Evolutionary conservation across 1,140 invertebrate species (phyloP).

Genomic region (Frieseomelitta varia): DNA sequence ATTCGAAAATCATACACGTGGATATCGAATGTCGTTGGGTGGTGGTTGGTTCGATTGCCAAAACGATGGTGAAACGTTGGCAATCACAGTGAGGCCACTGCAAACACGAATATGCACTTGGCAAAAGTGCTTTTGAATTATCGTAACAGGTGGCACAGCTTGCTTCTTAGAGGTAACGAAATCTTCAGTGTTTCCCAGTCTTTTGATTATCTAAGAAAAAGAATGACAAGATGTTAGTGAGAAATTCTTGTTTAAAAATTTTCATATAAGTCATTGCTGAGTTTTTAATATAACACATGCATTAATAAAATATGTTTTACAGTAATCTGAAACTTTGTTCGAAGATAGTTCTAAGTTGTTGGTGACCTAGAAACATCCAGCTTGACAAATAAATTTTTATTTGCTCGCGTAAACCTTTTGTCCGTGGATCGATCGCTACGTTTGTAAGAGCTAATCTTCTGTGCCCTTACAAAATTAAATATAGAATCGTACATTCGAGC

Average conservation of each 20-base stretch:
- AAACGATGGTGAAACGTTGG: constrained; percentile 16
- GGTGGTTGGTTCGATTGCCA: neutral
- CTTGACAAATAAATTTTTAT: neutral
- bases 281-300: too few relatives aligned
- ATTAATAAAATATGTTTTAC: too few relatives aligned
- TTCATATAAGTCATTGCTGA: too few relatives aligned
- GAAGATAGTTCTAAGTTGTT: too few relatives aligned
- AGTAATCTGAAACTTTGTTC: too few relatives aligned
- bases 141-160: neutral
- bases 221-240: too few relatives aligned
- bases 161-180: neutral
- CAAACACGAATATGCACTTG: neutral
- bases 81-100: neutral
- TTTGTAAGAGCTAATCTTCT: too few relatives aligned
- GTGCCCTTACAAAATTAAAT: neutral
- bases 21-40: neutral
- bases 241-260: too few relatives aligned
- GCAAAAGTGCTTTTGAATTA: neutral
- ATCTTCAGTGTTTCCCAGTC: neutral
- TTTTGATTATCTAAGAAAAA: neutral
- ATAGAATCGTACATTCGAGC: neutral
- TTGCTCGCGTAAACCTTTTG: neutral
- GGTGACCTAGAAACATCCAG: neutral
- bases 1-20: neutral
- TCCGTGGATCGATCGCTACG: neutral